A percentile compares a stretch with the other conserved stretches of the same genome.
Evolutionary conservation across 2,797 vertebrate species (phyloP).

Genomic region (Diplodus sargus): DNA sequence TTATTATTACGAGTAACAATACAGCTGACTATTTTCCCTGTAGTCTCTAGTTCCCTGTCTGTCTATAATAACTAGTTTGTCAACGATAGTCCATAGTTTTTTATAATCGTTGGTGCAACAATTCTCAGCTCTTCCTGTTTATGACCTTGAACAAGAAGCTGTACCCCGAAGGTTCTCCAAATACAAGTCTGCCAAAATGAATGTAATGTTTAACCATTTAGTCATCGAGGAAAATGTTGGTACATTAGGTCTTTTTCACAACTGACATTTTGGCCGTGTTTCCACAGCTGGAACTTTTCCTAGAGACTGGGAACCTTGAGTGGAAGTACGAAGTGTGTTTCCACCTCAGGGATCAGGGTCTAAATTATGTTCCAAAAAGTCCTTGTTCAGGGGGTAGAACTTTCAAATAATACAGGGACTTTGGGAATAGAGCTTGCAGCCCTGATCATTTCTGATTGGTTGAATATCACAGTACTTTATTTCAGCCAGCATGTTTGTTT

Average conservation of each 20-base stretch:
- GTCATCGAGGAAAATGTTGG: neutral
- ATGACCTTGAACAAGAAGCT: neutral
- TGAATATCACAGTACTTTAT: no score
- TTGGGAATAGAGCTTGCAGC: no score
- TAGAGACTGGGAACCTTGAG: no score
- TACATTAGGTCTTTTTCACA: neutral
- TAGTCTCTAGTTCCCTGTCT: neutral
- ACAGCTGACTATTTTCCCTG: no score
- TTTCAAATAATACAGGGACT: no score
- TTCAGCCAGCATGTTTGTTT: no score
- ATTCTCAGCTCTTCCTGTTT: neutral
- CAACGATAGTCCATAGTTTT: neutral
- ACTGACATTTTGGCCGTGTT: neutral
- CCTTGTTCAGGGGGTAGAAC: neutral
- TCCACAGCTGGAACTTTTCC: neutral
- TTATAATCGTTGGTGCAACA: neutral
- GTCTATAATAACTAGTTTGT: neutral
- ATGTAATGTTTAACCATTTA: neutral
- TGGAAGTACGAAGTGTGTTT: no score
- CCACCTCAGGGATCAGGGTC: no score
- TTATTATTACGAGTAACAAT: no score
- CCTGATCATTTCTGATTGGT: no score
- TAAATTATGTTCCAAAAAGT: no score
- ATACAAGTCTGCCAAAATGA: neutral
- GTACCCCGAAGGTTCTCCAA: neutral